Evolutionary conservation across 2,797 vertebrate species (phyloP), one percentile per base, ranked within the genome.

Genomic region (Luscinia luscinia): DNA sequence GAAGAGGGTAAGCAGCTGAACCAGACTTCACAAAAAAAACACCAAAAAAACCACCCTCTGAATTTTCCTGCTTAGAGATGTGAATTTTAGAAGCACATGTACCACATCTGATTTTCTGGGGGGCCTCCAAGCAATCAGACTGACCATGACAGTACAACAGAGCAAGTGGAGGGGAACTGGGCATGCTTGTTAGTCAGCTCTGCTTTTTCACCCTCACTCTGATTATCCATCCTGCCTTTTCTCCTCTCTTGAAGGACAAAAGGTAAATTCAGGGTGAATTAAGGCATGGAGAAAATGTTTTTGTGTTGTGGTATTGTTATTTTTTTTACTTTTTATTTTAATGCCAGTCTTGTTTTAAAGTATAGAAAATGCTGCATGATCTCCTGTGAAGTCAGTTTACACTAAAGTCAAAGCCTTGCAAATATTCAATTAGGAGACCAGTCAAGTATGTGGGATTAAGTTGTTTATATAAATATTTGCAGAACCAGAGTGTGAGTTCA

Each of bases 361-460:
- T 28, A 45, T 69, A 66, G 87, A 89, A 89, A 92, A 78, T 58
- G 13, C 69, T 86, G 69, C 75, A 43, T 69, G 55, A 45, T 76
- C 66, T 94, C 73, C 40, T 45, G 40, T 48, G 55, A 89, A 94
- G 55, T 63, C 79, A 81, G 76, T 85, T 95, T 94, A 85, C 45
- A 41, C 55, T 64, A 23, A 87, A 92, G 90, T 89, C 58, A 84
- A 68, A 92, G 72, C 69, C 55, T 87, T 66, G 40, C 94, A 91
- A 94, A 91, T 91, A 95, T 82, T 95, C 93, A 92, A 81, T 95
- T 93, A 95, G 84, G 89, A 93, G 87, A 78, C 40, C 77, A 92
- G 92, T 89, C 82, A 91, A 96, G 89, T 92, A 91, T 96, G 92
- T 85, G 69, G 93, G 92, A 95, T 93, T 94, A 95, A 86, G 87